Evolutionary conservation across 1,140 invertebrate species (phyloP), one percentile per base, ranked within the genome.

Genomic region (Drosophila busckii): DNA sequence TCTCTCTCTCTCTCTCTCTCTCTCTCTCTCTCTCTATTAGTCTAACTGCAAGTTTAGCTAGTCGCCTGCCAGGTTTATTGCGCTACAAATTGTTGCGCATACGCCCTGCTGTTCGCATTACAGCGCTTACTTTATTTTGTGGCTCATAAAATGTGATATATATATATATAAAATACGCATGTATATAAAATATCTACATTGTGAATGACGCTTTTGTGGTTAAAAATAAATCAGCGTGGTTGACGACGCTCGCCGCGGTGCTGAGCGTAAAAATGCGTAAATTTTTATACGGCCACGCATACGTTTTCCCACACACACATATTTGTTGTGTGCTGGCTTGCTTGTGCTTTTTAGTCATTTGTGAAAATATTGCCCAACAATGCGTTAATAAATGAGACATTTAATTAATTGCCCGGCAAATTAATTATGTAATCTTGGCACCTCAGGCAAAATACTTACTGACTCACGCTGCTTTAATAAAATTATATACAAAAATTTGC

Each of bases 341-440:
- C 16, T 59, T 55, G 63, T 62, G 62, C 50, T 71, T 68, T 80
- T 71, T 80, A 78, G 73, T 68, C 73, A 63, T 80, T 80, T 80
- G 68, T 80, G 63, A 75, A 80, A 80, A 82, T 70, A 82, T 70
- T 82, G 75, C 60, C 56, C 68, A 82, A 82, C 75, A 82, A 82
- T 75, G 75, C 75, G 75, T 82, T 82, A 82, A 70, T 82, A 82
- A 82, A 82, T 82, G 69, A 75, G 75, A 80, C 75, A 75, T 82
- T 82, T 82, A 82, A 82, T 82, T 82, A 82, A 82, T 82, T 82
- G 69, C 63, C 46, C 55, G 66, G 69, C 55, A 82, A 82, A 75
- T 82, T 82, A 82, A 82, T 82, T 82, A 75, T 73, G 75, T 82
- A 82, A 82, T 80, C 76, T 82, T 75, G 75, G 75, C 75, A 65